Evolutionary conservation across 1,140 invertebrate species (phyloP), one percentile per base, ranked within the genome.

Genomic region (Drosophila willistoni): DNA sequence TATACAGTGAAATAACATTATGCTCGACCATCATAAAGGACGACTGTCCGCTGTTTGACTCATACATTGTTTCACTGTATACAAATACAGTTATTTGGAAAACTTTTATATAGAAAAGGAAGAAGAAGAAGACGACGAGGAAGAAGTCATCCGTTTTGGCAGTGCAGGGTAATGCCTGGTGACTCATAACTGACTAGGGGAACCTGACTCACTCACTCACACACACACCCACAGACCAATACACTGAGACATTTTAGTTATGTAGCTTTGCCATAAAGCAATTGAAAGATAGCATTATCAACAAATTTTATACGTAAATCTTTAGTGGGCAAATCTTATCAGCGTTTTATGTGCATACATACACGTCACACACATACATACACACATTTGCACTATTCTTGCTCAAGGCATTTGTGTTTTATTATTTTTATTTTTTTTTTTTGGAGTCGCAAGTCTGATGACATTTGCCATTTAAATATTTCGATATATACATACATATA

Each of bases 261-360:
- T 54, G 54, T 33, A 33, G 17, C 19, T 75, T 74, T 51, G 33
- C 22, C 56, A 72, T 61, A 74, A 75, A 62, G 55, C 73, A 75
- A 75, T 75, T 25, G 64, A 75, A 44, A 39, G n/a, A 44, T 14
- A 54, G 54, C 67, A 36, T 64, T 77, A 77, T 77, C 73, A 36
- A n/a, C 70, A 51, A 10, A 10, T 69, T 69, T 64, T 77, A 70
- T 77, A 77, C 73, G 73, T 77, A 77, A 77, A 77, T 77, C 73
- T 76, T 76, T 51, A 47, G 33, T 59, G 39, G 39, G n/a, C 72
- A 77, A 77, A 77, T 77, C 73, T 77, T 77, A 77, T 77, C 73
- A 68, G 66, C 1, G 13, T 51, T 22, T 47, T 47, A 47, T 17
- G 6, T 19, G 5, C n/a, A 44, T 7, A 44, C 42, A 42, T n/a